phyloP scores from a whole-genome alignment of 2,888 invertebrate genomes.

The Ischnus inquisitorius region DNA sequence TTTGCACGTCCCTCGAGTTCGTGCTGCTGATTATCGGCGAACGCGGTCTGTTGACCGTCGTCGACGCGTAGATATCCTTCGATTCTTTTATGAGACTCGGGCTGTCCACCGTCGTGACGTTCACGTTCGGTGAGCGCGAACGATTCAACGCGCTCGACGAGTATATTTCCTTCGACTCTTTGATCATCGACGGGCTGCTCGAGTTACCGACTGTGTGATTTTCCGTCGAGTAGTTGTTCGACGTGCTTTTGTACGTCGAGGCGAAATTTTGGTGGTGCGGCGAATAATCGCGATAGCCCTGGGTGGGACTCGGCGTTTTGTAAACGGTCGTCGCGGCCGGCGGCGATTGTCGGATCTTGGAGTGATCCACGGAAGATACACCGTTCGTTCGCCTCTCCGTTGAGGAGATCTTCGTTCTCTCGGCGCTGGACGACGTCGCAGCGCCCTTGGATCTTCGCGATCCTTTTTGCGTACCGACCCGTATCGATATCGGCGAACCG shows the following conservation, averaged over 20 bases:
- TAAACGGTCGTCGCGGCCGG: constrained; percentile 65
- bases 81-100: constrained; percentile 78
- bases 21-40: constrained; percentile 71
- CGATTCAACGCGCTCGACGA: constrained; percentile 76
- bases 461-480: constrained; percentile 92
- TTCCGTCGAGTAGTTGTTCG: constrained; percentile 74
- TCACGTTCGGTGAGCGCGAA: constrained; percentile 72
- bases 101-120: constrained; percentile 71
- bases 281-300: constrained; percentile 72
- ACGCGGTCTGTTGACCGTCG: constrained; percentile 74
- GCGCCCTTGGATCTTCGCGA: constrained; percentile 78
- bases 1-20: constrained; percentile 60
- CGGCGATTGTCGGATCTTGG: constrained; percentile 70
- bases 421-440: constrained; percentile 73
- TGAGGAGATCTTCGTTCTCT: constrained; percentile 78
- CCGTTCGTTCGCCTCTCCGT: constrained; percentile 82
- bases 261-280: constrained; percentile 69
- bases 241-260: constrained; percentile 76
- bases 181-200: constrained; percentile 78
- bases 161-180: constrained; percentile 81
- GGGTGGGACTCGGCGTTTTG: constrained; percentile 79
- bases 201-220: constrained; percentile 74
- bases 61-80: constrained; percentile 77
- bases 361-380: constrained; percentile 70
- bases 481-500: constrained; percentile 95